Evolutionary conservation across 2,888 invertebrate genomes (phyloP), one percentile per base, ranked within the genome.

Genomic region (Pseudanteris insignis): DNA sequence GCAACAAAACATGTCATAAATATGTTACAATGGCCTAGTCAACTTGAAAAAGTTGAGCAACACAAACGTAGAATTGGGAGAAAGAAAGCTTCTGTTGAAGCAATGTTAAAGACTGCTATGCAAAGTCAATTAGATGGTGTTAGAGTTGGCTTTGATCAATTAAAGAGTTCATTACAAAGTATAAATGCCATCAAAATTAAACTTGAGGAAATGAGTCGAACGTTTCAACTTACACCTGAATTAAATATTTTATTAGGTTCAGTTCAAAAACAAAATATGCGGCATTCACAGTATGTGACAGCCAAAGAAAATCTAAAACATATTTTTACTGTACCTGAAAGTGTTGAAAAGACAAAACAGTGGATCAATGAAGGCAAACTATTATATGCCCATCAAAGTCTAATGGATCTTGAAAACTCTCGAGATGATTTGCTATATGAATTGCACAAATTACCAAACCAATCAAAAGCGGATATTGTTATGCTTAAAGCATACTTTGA

Each of bases 271-370:
- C 97, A 98, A 80, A 96, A 96, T 76, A 91, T 92, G 67, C 87
- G 91, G 11, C 96, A 98, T 81, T 96, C 96, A 0, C 98, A 96
- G 77, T 95, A 96, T 81, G 96, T 95, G 1, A 96, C 97, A 1
- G 98, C 98, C 0, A 95, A 94, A 85, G 97, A 99, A 76, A 99
- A 99, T 77, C 83, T 99, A 15, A 97, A 96, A 78, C 96, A 98
- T 75, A 96, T 99, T 64, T 97, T 98, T 73, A 96, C 95, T 32
- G 96, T 98, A 0, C 96, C 96, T 6, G 95, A 96, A 72, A 96
- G 94, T 81, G 94, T 98, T 0, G 90, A 93, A 47, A 95, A 94
- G 80, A 96, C 97, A 0, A 91, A 94, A 76, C 90, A 92, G 47
- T 90, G 94, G 84, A 97, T 99, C 57, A 91, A 89, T 64, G 96